phyloP scores from a whole-genome alignment of 2,797 vertebrate genomes.

The Novumbra hubbsi region DNA sequence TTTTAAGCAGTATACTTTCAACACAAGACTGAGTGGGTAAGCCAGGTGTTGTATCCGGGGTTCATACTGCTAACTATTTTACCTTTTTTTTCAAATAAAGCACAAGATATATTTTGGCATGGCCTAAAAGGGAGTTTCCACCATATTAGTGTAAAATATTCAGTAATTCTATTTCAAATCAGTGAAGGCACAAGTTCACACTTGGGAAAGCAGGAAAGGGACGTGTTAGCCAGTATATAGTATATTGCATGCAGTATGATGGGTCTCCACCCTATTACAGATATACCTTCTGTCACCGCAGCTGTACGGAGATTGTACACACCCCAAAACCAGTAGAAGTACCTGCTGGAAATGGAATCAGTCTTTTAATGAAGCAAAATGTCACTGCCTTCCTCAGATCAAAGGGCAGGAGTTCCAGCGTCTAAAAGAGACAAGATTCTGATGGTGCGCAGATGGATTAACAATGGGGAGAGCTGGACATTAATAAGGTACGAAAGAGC shows the following conservation, averaged over 20 bases:
- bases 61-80: not conserved
- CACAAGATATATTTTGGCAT: not conserved
- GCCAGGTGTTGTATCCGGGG: not conserved
- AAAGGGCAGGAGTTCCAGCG: too few relatives aligned
- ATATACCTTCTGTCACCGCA: not conserved
- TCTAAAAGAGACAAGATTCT: too few relatives aligned
- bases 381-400: too few relatives aligned
- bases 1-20: too few relatives aligned
- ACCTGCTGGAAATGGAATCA: slow-evolving; percentile 49
- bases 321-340: not conserved
- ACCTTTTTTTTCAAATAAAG: not conserved
- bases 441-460: too few relatives aligned
- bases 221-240: not conserved
- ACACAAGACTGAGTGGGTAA: slow-evolving; percentile 13
- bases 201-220: not conserved
- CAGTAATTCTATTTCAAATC: not conserved
- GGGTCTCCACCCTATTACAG: not conserved
- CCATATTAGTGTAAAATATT: not conserved
- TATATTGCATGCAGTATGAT: not conserved
- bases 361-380: slow-evolving; percentile 56
- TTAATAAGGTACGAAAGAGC: too few relatives aligned
- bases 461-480: too few relatives aligned
- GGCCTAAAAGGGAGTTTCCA: not conserved
- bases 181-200: not conserved
- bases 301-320: not conserved